A percentile compares a stretch with the other conserved stretches of the same genome.
Conservation (phyloP, 2,797 vertebrate species). For the Amniataba percoides region DNA sequence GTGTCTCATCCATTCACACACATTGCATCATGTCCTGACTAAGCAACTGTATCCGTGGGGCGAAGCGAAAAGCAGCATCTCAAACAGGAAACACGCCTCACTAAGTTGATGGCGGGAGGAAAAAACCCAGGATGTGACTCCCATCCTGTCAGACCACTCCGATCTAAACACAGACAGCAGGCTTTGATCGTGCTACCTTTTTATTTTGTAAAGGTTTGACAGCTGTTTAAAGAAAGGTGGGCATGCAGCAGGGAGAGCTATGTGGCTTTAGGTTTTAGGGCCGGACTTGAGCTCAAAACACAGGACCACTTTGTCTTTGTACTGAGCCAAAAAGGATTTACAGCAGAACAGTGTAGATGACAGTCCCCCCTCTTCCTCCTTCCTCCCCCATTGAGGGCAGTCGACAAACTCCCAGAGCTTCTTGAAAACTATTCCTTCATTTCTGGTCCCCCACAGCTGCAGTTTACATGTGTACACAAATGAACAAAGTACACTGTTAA, state of each 20-base stretch:
- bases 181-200: constrained; percentile 15
- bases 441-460: not conserved
- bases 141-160: constrained; percentile 54
- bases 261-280: constrained; percentile 16
- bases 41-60: constrained; percentile 35
- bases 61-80: constrained; percentile 52
- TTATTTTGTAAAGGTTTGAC: constrained; percentile 15
- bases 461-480: constrained; percentile 19
- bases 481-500: constrained; percentile 10
- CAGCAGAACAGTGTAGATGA: not conserved
- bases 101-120: constrained; percentile 39
- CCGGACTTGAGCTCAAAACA: constrained; percentile 13
- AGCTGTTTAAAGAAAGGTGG: constrained; percentile 19
- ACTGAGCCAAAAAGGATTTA: constrained; percentile 19
- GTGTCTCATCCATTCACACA: constrained; percentile 36
- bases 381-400: not conserved
- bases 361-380: not conserved
- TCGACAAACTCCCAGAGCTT: not conserved
- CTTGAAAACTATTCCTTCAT: not conserved
- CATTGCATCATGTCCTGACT: constrained; percentile 35
- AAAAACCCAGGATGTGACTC: constrained; percentile 72
- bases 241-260: not conserved
- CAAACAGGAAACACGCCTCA: constrained; percentile 63
- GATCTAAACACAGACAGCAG: constrained; percentile 28
- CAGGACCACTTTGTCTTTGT: constrained; percentile 2